Evolutionary conservation across 2,113 vertebrate species (phyloP), one percentile per base, ranked within the genome.

Genomic region (Vidua macroura): DNA sequence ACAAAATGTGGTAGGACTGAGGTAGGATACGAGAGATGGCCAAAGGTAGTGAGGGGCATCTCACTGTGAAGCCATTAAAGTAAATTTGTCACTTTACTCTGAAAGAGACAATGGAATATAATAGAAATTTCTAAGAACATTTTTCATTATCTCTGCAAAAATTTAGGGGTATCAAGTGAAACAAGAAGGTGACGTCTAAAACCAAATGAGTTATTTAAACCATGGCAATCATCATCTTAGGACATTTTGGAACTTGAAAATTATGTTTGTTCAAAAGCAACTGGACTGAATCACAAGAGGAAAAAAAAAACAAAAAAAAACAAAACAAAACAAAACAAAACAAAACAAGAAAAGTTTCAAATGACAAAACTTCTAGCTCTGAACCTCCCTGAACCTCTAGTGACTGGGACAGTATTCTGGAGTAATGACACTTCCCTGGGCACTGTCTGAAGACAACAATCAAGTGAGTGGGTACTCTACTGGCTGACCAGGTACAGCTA

Each of bases 401-500:
- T 52, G 48, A 59, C 13, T 30, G 12, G 16, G 21, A 22, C 24
- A 44, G 21, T 22, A 25, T 39, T 84, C 41, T 53, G n/a, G 19
- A 7, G 33, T 31, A 80, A 39, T 52, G 68, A 33, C 27, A 52
- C 22, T 52, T 84, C 31, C 46, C 8, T 6, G 13, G 41, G 19
- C 24, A 13, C n/a, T 35, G 46, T 27, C 59, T 56, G 74, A 90
- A 63, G n/a, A 31, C 1, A 4, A 10, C 16, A 74, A 31, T 5
- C 22, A 41, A 66, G 20, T 1, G 1, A 27, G 11, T 9, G 49
- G 4, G 19, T 13, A 30, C 17, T 3, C 5, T 25, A 18, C 11
- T 43, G 39, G 21, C 33, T 25, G 31, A 24, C 9, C 48, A 6
- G 12, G 25, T 60, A 44, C 31, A 41, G 31, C n/a, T 28, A 9